Evolutionary conservation across 2,797 vertebrate genomes (phyloP).

Genomic region (Labeo calbasu): DNA sequence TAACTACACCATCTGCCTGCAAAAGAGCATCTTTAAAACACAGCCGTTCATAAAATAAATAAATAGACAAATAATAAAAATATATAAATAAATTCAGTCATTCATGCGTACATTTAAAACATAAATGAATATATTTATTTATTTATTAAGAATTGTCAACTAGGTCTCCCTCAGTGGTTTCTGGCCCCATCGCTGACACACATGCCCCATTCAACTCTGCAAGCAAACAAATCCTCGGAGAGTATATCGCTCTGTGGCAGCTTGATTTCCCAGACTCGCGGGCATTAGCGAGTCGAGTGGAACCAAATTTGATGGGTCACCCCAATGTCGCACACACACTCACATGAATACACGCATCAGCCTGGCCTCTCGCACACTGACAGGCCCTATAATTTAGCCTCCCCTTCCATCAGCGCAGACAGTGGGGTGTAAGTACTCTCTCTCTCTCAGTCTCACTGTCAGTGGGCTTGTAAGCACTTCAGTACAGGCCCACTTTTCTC

Average conservation of each 20-base stretch:
- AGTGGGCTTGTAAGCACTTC: conserved; percentile 28
- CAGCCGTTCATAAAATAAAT: not conserved
- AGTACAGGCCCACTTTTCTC: conserved; percentile 15
- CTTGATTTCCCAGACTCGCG: conserved; percentile 51
- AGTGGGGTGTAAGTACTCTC: conserved; percentile 39
- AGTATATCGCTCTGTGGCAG: conserved; percentile 33
- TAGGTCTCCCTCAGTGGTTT: not conserved
- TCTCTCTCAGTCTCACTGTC: conserved; percentile 37
- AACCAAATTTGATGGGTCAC: conserved; percentile 57
- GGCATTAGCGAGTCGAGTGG: conserved; percentile 49
- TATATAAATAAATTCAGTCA: not conserved
- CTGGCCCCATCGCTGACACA: conserved; percentile 3
- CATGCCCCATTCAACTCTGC: conserved; percentile 1
- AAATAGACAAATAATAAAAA: not conserved
- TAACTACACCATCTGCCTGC: not conserved
- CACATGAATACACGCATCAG: conserved; percentile 32
- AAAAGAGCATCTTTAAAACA: not conserved
- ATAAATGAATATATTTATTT: not conserved
- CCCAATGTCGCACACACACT: conserved; percentile 47
- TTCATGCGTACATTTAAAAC: not conserved
- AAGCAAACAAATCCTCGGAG: conserved; percentile 45
- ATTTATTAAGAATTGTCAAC: not conserved
- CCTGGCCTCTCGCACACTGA: conserved; percentile 19
- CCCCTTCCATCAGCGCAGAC: conserved; percentile 28
- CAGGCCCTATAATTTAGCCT: conserved; percentile 41